Base-by-base conservation (phyloP, 2,113 vertebrate genomes). In the Parotia lawesii region DNA sequence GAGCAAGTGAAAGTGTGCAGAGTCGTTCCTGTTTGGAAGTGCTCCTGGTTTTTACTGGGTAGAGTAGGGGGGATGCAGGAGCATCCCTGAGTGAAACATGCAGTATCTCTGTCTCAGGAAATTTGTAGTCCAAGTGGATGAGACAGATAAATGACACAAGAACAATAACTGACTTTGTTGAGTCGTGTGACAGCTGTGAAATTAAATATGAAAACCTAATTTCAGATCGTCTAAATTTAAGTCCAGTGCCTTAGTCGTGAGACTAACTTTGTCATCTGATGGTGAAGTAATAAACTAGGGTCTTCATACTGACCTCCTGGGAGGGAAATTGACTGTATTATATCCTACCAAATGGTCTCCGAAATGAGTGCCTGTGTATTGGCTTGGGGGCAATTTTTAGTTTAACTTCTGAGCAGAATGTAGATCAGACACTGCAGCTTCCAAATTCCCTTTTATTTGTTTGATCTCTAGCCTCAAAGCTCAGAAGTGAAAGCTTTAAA, bases 381-480 rank as follows among this genome's bases (percentile, higher is more conserved):
- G 56, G 72, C 90, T 78, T 57, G 91, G 91, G 89, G 82, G 56
- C 78, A 94, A 66, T 83, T 91, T 90, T 90, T 70, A 90, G 72
- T 78, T 93, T 61, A 89, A 82, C 64, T 93, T 95, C 66, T 77
- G 75, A 89, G 60, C 47, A 80, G 93, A 95, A 88, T 82, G 60
- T 56, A 91, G 89, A 83, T 95, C 85, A 95, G 85, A 81, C 37
- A 35, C 6, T 74, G 64, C 81, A 88, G 75, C 82, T 95, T 95
- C 57, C 72, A 51, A 71, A 91, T 86, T 95, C 75, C 44, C 78
- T 91, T 95, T 88, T 95, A 90, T 91, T 95, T 95, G 93, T 93
- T 95, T 95, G 90, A 96, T 96, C 93, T 94, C 47, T 83, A 90
- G 78, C 75, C 90, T 93, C 87, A 94, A 91, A 94, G 79, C 94